Evolutionary conservation across 1,140 invertebrate genomes (phyloP), one percentile per base, ranked within the genome.

Genomic region (Sycobia sp.): DNA sequence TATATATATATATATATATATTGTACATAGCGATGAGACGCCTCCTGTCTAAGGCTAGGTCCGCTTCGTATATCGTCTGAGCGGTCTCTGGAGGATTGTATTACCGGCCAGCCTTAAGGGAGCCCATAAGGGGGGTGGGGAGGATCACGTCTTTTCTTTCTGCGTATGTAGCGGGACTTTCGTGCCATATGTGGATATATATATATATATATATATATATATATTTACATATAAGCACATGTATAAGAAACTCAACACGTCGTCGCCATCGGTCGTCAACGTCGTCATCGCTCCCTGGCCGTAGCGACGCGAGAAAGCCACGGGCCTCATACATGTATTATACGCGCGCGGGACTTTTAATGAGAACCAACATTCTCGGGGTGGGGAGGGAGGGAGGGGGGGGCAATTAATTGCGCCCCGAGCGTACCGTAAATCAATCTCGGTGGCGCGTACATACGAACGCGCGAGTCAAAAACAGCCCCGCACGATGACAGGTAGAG

Each of bases 351-450:
- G 43, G 55, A 34, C 44, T 29, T 13, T 43, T 59, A 59, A 59
- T 46, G 56, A 59, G 46, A 50, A 32, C 10, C 13, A 49, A 29
- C 34, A 29, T 60, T 60, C 38, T 32, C 22, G 22, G 29, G n/a
- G n/a, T n/a, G n/a, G n/a, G n/a, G n/a, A n/a, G n/a, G n/a, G n/a
- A n/a, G n/a, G n/a, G n/a, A n/a, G n/a, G n/a, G n/a, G n/a, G n/a
- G n/a, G 22, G 53, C 67, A 68, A 71, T 71, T 71, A 71, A 71
- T 68, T 62, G 34, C 59, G 39, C 54, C 51, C 49, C 60, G 49
- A 60, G n/a, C n/a, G 58, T 53, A 50, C 50, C 51, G 63, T 68
- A 71, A 68, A 70, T 71, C 53, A 71, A 68, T 46, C 68, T 65
- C 66, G 62, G 70, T 65, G 58, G n/a, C n/a, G n/a, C n/a, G n/a